A percentile compares a stretch with the other conserved stretches of the same genome.
These are phyloP conservation scores for Bergia sp. DNA, from an alignment of 92 coral and sea anemone species.

Conservation along the genomic window DNA sequence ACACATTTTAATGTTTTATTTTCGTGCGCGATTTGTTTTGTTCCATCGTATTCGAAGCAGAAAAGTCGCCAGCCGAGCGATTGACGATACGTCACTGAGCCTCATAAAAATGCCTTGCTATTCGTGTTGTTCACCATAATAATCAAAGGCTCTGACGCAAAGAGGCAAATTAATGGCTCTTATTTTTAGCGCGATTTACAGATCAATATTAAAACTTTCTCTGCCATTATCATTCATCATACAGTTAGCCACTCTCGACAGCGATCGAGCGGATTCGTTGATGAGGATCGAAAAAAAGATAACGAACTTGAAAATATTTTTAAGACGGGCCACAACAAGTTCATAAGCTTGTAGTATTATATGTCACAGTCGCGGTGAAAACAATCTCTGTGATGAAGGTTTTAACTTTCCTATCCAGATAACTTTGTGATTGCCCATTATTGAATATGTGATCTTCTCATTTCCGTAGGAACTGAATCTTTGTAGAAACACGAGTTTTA, in stretches of 20 bases:
- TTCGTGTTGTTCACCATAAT: conserved; percentile 32
- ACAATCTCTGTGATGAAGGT: conserved; percentile 6
- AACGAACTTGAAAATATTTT: conserved; percentile 1
- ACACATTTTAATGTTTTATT: conserved; percentile 21
- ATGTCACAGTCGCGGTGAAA: conserved; percentile 32
- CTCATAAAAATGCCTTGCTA: conserved; percentile 33
- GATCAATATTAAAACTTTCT: conserved; percentile 35
- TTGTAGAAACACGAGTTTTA: conserved; percentile 33
- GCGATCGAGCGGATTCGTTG: conserved; percentile 13
- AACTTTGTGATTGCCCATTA: conserved; percentile 39
- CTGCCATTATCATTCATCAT: conserved; percentile 12
- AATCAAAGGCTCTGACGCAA: conserved; percentile 36
- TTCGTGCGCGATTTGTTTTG: conserved; percentile 25
- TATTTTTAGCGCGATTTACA: conserved; percentile 34
- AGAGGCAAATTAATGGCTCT: conserved; percentile 30
- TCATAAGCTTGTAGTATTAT: conserved; percentile 26
- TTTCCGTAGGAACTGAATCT: conserved; percentile 43
- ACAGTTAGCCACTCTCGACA: background rate
- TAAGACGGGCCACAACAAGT: conserved; percentile 34
- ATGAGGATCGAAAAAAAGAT: conserved; percentile 5
- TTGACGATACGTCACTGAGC: conserved; percentile 24
- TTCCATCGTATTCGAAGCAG: background rate
- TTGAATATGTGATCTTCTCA: conserved; percentile 37
- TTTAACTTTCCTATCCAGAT: conserved; percentile 7
- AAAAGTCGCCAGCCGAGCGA: conserved; percentile 39